These are phyloP conservation scores for Melanostigma gelatinosum DNA, from an alignment of 2,113 vertebrate species.

Conservation along the genomic window DNA sequence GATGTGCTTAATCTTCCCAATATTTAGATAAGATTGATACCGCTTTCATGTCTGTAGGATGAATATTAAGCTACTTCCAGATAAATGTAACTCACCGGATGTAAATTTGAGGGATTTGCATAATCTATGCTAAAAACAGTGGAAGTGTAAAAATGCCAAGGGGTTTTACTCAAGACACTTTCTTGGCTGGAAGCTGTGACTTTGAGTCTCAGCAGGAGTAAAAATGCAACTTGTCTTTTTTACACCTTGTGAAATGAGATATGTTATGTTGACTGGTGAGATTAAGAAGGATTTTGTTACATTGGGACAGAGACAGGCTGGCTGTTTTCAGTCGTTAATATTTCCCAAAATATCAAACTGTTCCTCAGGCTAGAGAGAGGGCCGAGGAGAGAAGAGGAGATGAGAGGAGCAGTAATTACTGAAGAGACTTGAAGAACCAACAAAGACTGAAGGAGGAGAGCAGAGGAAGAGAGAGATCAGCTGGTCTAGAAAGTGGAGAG, in stretches of 20 bases:
- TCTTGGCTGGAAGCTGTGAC: not conserved
- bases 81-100: not conserved
- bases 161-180: not conserved
- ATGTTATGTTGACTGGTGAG: not conserved
- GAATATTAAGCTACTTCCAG: not conserved
- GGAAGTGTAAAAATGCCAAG: not conserved
- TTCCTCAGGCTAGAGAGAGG: not conserved
- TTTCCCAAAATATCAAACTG: constrained; percentile 8
- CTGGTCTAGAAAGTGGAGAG: constrained; percentile 42
- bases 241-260: not conserved
- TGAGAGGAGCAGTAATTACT: constrained; percentile 39
- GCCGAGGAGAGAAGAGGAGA: constrained; percentile 1
- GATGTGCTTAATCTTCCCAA: not conserved
- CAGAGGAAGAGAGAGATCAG: constrained; percentile 41
- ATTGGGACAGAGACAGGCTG: too few relatives aligned
- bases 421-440: constrained; percentile 26
- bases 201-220: not conserved
- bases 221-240: not conserved
- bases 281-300: not conserved
- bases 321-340: not conserved
- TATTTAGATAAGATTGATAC: not conserved
- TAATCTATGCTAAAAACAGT: not conserved
- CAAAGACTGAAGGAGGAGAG: constrained; percentile 30
- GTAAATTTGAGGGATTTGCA: not conserved
- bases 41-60: not conserved